Base-by-base conservation (phyloP, 1,140 invertebrate species). In the Mercenaria mercenaria region DNA sequence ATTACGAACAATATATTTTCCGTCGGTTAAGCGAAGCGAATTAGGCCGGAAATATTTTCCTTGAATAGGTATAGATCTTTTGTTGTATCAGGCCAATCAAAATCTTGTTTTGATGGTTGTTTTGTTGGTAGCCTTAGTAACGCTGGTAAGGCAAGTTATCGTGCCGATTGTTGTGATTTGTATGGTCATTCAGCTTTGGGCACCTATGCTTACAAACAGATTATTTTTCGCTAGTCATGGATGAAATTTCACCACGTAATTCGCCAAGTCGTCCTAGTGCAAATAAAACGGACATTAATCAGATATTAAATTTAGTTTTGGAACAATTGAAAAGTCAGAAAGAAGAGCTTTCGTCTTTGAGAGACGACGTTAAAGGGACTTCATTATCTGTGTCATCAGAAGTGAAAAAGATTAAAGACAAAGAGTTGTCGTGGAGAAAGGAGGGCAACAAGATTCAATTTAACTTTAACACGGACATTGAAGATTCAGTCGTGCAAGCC, bases 361-460 rank as follows among this genome's bases (percentile, higher is more conserved):
- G 52, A 34, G 47, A 37, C 1, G 47, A 81, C n/a, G 37, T 81
- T 3, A 34, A 61, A 39, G 72, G 50, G 10, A 47, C 4, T 26
- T 23, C 2, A 23, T 56, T 61, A 6, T 37, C 47, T 56, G 77
- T 50, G 6, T 20, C 18, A 4, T n/a, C 69, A 41, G 76, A 52
- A n/a, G 43, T 79, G 34, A 79, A 79, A 32, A 79, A 26, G 37
- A 15, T 79, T 20, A 79, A 41, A 74, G 23, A 43, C 37, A 74
- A 74, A 32, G 69, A 74, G 1, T 20, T 74, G 2, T 41, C 34
- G 18, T 41, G 69, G 69, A 39, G 41, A 20, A 23, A 26, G 8
- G 69, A 74, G n/a, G 69, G 69, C 3, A 74, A 74, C 41, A 74
- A 74, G 41, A 43, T 74, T 4, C 69, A 74, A 26, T 74, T 15